Evolutionary conservation across 2,888 invertebrate species (phyloP).

Genomic region (Amiota communis): DNA sequence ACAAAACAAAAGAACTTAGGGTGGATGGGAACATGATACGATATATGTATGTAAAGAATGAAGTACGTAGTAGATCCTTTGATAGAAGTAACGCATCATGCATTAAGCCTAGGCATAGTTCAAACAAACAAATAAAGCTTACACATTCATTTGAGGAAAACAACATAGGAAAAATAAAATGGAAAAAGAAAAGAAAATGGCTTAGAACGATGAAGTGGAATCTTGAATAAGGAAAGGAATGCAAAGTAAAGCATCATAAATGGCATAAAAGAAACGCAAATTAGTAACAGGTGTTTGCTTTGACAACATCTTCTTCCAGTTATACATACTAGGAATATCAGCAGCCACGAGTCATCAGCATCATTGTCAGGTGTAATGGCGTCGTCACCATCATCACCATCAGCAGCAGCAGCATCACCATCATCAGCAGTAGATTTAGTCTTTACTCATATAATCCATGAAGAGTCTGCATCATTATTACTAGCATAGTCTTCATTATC

Average conservation of each 20-base stretch:
- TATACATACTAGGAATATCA: neutral
- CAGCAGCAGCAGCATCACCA: constrained; percentile 5
- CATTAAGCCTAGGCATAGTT: neutral
- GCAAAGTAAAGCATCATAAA: neutral
- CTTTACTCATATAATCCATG: too few species aligned
- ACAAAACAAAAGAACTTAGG: neutral
- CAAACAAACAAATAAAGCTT: neutral
- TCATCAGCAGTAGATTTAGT: neutral
- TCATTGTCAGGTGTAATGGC: constrained; percentile 28
- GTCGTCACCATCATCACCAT: constrained; percentile 15
- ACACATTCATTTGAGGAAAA: neutral
- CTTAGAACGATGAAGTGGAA: too few species aligned
- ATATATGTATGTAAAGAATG: neutral
- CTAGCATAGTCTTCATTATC: constrained; percentile 14
- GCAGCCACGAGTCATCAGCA: constrained; percentile 6
- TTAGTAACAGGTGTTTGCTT: constrained; percentile 56
- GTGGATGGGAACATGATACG: neutral
- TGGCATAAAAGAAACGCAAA: constrained; percentile 37
- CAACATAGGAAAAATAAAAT: neutral
- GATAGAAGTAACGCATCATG: neutral
- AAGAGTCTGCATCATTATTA: neutral
- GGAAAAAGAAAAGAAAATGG: neutral
- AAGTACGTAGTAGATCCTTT: neutral
- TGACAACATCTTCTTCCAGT: constrained; percentile 45
- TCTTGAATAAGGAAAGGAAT: constrained; percentile 6